phyloP scores from a whole-genome alignment of 2,113 vertebrate species.

The Sigmodon hispidus region DNA sequence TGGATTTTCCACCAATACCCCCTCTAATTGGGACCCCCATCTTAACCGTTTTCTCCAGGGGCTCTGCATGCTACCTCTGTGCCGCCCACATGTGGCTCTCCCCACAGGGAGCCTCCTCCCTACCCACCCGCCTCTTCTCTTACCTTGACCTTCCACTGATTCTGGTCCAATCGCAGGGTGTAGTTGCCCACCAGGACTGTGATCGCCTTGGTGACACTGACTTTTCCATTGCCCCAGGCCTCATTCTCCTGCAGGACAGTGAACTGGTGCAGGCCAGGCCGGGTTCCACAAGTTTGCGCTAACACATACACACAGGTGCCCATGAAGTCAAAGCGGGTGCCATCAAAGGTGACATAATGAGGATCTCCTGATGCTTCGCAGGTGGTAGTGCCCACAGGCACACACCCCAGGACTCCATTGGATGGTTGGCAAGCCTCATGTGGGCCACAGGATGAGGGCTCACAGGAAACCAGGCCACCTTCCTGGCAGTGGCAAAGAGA shows the following conservation, averaged over 20 bases:
- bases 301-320: slow-evolving; percentile 84
- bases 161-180: slow-evolving; percentile 76
- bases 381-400: slow-evolving; percentile 51
- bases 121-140: neutral
- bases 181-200: slow-evolving; percentile 70
- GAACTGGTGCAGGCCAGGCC: neutral
- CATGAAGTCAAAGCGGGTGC: slow-evolving; percentile 77
- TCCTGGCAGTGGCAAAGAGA: slow-evolving; percentile 65
- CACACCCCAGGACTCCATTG: slow-evolving; percentile 68
- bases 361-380: slow-evolving; percentile 78
- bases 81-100: neutral
- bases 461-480: slow-evolving; percentile 65
- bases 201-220: slow-evolving; percentile 51
- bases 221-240: slow-evolving; percentile 17
- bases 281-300: neutral
- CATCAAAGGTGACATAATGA: slow-evolving; percentile 82
- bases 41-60: slow-evolving; percentile 81
- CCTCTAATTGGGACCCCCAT: slow-evolving; percentile 56
- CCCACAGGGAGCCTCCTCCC: fast-evolving
- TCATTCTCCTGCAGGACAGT: slow-evolving; percentile 75
- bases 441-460: slow-evolving; percentile 10
- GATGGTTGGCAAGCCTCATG: slow-evolving; percentile 62
- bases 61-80: slow-evolving; percentile 57
- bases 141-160: slow-evolving; percentile 63
- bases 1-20: slow-evolving; percentile 39